Conservation (phyloP, 2,888 invertebrate species). For the Lamproptera curius region DNA sequence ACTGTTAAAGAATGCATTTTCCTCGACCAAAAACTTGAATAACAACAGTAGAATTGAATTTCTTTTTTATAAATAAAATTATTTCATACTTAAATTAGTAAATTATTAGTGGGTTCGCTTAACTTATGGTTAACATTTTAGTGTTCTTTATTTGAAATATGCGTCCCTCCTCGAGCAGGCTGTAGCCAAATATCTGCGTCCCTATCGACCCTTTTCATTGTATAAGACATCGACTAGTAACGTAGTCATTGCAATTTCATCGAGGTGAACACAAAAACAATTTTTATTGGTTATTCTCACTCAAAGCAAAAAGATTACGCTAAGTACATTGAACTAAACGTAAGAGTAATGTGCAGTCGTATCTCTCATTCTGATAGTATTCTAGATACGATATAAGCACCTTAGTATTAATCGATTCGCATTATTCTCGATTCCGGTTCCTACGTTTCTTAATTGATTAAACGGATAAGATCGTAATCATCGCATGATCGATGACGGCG, state of each 20-base stretch:
- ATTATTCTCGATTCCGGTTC: slow-evolving; percentile 29
- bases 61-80: too few species aligned
- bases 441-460: slow-evolving; percentile 34
- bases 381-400: neutral
- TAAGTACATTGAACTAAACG: neutral
- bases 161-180: too few species aligned
- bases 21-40: too few species aligned
- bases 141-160: too few species aligned
- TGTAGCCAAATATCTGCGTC: too few species aligned
- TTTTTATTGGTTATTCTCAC: too few species aligned
- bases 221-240: slow-evolving; percentile 16
- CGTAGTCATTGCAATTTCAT: slow-evolving; percentile 9
- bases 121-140: too few species aligned
- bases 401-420: slow-evolving; percentile 11
- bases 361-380: slow-evolving; percentile 4
- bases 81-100: too few species aligned
- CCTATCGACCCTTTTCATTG: too few species aligned
- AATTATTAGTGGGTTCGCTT: too few species aligned
- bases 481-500: slow-evolving; percentile 58
- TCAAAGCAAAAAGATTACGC: too few species aligned
- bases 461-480: slow-evolving; percentile 59
- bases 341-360: neutral
- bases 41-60: too few species aligned
- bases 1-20: slow-evolving; percentile 15
- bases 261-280: slow-evolving; percentile 12